phyloP scores from a whole-genome alignment of 2,797 vertebrate species.

The Muraenolepis orangiensis region DNA sequence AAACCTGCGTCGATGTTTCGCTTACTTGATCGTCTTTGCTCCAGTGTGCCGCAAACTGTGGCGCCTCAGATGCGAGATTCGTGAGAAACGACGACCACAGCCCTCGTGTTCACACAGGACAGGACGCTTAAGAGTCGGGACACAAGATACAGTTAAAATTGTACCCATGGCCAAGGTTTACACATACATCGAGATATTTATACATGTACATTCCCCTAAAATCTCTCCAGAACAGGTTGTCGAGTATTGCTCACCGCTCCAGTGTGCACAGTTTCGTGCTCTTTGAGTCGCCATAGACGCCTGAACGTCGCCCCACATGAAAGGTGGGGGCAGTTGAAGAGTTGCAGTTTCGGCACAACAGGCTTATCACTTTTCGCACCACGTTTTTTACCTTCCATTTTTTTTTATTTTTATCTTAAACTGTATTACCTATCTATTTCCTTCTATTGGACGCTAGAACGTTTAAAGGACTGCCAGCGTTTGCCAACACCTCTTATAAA shows the following conservation, averaged over 20 bases:
- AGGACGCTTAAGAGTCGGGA: constrained; percentile 51
- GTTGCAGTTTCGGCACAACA: constrained; percentile 9
- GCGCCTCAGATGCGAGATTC: constrained; percentile 60
- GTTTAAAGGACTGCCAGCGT: not conserved
- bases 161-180: not conserved
- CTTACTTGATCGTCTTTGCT: constrained; percentile 58
- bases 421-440: not conserved
- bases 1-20: not conserved
- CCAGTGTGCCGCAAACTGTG: constrained; percentile 63
- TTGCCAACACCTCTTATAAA: constrained; percentile 31
- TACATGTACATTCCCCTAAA: no score
- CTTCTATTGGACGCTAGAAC: not conserved
- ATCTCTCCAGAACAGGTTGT: not conserved
- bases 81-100: constrained; percentile 63
- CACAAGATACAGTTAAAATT: not conserved
- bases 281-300: constrained; percentile 60
- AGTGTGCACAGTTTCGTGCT: constrained; percentile 68
- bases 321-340: constrained; percentile 52
- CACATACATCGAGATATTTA: not conserved
- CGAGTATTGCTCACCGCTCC: constrained; percentile 58
- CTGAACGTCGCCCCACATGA: constrained; percentile 68
- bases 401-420: not conserved
- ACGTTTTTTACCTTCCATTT: constrained; percentile 45
- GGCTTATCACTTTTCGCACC: constrained; percentile 5
- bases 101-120: constrained; percentile 48